A percentile compares a stretch with the other conserved stretches of the same genome.
phyloP scores from a whole-genome alignment of 2,113 vertebrate genomes.

The Silurus asotus region DNA sequence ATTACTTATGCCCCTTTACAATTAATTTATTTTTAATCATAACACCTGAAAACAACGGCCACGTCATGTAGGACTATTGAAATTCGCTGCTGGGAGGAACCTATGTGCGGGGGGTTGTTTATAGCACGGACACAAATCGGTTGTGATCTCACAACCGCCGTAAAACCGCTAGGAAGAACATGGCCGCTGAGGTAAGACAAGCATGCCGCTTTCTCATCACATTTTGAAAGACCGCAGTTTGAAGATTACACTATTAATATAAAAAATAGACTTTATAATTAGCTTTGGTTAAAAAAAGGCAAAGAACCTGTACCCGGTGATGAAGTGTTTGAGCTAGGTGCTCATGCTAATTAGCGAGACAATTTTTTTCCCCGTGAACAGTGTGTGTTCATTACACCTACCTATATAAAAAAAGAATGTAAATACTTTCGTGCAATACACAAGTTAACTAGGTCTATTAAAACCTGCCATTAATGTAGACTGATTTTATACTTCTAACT shows the following conservation, averaged over 20 bases:
- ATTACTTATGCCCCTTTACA: too few species aligned
- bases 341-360: too few species aligned
- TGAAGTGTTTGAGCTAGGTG: neutral
- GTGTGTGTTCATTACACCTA: neutral
- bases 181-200: conserved; percentile 64
- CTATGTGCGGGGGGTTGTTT: conserved; percentile 16
- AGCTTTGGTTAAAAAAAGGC: neutral
- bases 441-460: neutral
- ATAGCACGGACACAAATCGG: conserved; percentile 63
- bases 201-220: neutral
- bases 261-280: neutral
- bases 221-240: neutral
- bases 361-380: neutral
- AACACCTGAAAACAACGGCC: neutral
- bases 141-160: conserved; percentile 57
- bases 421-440: neutral
- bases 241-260: too few species aligned
- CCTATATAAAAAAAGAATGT: neutral
- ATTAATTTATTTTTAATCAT: too few species aligned
- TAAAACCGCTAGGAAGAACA: conserved; percentile 58
- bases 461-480: too few species aligned
- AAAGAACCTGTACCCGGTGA: neutral
- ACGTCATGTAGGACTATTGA: too few species aligned
- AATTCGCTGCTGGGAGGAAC: neutral
- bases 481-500: neutral